phyloP scores from a whole-genome alignment of 2,888 invertebrate species.

The Leptopilina myrica region DNA sequence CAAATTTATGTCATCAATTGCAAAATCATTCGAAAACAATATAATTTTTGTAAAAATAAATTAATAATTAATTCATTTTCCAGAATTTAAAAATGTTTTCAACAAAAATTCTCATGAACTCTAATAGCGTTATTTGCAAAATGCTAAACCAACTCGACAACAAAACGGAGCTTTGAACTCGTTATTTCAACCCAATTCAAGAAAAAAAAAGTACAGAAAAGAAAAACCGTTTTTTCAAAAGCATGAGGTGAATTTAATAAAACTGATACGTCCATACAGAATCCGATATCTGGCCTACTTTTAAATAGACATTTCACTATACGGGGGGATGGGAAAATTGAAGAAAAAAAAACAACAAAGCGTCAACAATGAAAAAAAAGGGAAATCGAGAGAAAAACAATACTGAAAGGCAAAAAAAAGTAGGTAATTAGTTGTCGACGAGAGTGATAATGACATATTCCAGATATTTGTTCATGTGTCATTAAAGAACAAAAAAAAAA shows the following conservation, averaged over 20 bases:
- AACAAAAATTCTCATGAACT: too few relatives aligned
- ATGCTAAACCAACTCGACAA: neutral
- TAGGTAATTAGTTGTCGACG: neutral
- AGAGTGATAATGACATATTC: too few relatives aligned
- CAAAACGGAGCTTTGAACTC: neutral
- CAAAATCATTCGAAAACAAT: too few relatives aligned
- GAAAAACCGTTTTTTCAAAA: neutral
- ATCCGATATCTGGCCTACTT: conserved; percentile 31
- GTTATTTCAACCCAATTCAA: neutral
- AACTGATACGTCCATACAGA: conserved; percentile 10
- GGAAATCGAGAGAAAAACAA: conserved; percentile 8
- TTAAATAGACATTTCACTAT: conserved; percentile 9
- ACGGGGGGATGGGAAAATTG: neutral
- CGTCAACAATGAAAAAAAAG: conserved; percentile 7
- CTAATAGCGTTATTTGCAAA: conserved; percentile 19
- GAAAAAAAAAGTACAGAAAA: too few relatives aligned
- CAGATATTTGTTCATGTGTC: too few relatives aligned
- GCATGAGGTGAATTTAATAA: neutral
- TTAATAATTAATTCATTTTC: too few relatives aligned
- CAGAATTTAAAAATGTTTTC: too few relatives aligned
- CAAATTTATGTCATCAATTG: too few relatives aligned
- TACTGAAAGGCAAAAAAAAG: neutral
- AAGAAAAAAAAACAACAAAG: neutral
- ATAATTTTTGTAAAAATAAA: too few relatives aligned
- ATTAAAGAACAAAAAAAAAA: too few relatives aligned